Base-by-base conservation (phyloP, 2,888 invertebrate species). In the Drosophila pseudotakahashii region DNA sequence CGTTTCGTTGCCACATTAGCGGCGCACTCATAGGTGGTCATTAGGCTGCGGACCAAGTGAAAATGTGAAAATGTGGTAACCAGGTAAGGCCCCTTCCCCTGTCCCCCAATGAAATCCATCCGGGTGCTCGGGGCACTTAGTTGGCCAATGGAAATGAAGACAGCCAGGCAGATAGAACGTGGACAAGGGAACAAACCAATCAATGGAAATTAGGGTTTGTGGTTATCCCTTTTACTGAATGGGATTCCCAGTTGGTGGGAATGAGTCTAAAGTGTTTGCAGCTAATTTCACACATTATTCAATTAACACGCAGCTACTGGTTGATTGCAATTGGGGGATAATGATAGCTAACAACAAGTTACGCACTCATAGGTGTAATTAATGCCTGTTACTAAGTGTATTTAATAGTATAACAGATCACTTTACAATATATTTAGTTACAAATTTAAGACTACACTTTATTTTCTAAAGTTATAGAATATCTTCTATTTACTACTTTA, bases 1-100 rank as follows among this genome's bases (percentile, higher is more conserved):
- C 80, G 54, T 51, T 23, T 30, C 70, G 69, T 84, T 84, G 61
- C 14, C 79, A 68, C 85, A 84, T 84, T 81, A 81, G 59, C 75
- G 48, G 16, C 44, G 32, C 34, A 51, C 75, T 61, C 63, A 66
- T 50, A 73, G 81, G 41, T 58, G 48, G 53, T 66, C 62, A 73
- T 63, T 52, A 64, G 50, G 26, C 51, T 44, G 58, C 48, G 50
- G 64, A 45, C 44, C 44, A 34, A 23, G 45, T 67, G 45, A 39
- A 51, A 64, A 64, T 66, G 45, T 67, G 45, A 39, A 51, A 64
- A 64, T 66, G 64, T 52, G 64, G 64, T 26, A 64, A 64, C 45
- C 63, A 37, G 64, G 42, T 9, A 23, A 26, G 23, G 19, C 19
- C 19, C 19, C 19, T 19, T 2, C 3, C 19, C 19, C 19, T 3